Evolutionary conservation across 2,888 invertebrate genomes (phyloP).

Genomic region (Drosophila robusta): DNA sequence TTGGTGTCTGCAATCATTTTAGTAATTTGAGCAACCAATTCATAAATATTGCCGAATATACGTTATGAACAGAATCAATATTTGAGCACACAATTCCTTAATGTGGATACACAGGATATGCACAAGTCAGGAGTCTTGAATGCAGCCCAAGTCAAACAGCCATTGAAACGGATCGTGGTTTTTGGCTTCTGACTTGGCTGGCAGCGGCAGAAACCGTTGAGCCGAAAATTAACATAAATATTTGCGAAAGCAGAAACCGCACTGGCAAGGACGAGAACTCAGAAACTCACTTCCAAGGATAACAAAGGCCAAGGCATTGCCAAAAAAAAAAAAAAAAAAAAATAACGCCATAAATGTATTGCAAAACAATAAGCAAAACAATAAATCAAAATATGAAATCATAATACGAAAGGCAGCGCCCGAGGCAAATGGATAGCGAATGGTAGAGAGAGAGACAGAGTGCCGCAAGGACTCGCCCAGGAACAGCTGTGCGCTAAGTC

Average conservation of each 20-base stretch:
- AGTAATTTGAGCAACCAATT: neutral
- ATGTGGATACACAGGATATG: constrained; percentile 1
- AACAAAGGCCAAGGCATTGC: constrained; percentile 51
- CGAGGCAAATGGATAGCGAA: constrained; percentile 33
- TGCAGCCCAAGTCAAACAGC: too few relatives aligned
- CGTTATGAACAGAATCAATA: neutral
- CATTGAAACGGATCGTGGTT: neutral
- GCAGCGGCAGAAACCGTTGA: constrained; percentile 36
- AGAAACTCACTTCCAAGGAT: neutral
- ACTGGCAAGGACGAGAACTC: constrained; percentile 28
- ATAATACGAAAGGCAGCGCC: constrained; percentile 54
- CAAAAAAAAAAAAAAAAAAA: constrained; percentile 29
- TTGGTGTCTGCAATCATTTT: neutral
- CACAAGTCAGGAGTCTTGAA: constrained; percentile 2
- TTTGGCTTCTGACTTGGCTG: constrained; percentile 27
- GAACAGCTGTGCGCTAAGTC: constrained; percentile 52
- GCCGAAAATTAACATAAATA: constrained; percentile 49
- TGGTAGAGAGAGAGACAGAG: constrained; percentile 8
- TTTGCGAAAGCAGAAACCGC: constrained; percentile 40
- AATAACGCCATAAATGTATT: constrained; percentile 53
- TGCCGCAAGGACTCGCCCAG: constrained; percentile 41
- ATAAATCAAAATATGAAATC: constrained; percentile 79
- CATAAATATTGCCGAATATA: neutral
- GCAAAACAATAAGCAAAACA: constrained; percentile 79
- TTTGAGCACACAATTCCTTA: neutral